Evolutionary conservation across 2,797 vertebrate genomes (phyloP).

Genomic region (Melanotaenia parkinsoni): DNA sequence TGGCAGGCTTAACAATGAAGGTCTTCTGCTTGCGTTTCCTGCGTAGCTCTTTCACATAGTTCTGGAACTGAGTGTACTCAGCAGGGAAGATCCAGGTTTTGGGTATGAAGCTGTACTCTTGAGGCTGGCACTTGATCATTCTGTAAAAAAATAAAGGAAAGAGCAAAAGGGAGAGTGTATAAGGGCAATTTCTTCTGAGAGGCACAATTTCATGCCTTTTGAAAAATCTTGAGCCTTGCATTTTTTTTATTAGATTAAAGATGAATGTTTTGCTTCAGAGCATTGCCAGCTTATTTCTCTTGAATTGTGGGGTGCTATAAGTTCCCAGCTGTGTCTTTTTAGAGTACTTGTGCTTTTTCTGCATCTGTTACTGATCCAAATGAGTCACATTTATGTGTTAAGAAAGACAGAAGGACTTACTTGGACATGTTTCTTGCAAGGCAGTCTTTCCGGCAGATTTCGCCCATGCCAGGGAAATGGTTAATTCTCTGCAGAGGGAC

Average conservation of each 20-base stretch:
- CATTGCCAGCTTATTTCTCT: conserved; percentile 18
- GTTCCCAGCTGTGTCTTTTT: conserved; percentile 29
- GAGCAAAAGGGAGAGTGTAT: neutral
- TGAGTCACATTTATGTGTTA: conserved; percentile 18
- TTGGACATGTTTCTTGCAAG: conserved; percentile 99
- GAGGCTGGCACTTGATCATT: conserved; percentile 96
- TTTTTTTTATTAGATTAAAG: neutral
- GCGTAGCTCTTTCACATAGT: conserved; percentile 95
- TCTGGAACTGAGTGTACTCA: conserved; percentile 97
- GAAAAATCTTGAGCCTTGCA: conserved; percentile 7
- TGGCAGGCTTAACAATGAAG: conserved; percentile 98
- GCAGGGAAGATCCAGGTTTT: conserved; percentile 98
- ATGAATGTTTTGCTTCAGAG: conserved; percentile 9
- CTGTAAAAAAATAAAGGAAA: conserved; percentile 70
- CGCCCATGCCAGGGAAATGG: conserved; percentile 99
- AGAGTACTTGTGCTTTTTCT: conserved; percentile 19
- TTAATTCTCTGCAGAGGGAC: conserved; percentile 94
- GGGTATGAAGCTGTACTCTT: conserved; percentile 97
- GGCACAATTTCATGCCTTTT: conserved; percentile 14
- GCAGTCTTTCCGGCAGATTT: conserved; percentile 99
- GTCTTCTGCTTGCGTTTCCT: conserved; percentile 97
- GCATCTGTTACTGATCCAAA: conserved; percentile 34
- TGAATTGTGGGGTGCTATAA: conserved; percentile 21
- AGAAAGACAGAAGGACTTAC: conserved; percentile 83
- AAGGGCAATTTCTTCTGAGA: conserved; percentile 4